These are phyloP conservation scores for Dryas iulia DNA, from an alignment of 1,140 invertebrate species.

Conservation along the genomic window DNA sequence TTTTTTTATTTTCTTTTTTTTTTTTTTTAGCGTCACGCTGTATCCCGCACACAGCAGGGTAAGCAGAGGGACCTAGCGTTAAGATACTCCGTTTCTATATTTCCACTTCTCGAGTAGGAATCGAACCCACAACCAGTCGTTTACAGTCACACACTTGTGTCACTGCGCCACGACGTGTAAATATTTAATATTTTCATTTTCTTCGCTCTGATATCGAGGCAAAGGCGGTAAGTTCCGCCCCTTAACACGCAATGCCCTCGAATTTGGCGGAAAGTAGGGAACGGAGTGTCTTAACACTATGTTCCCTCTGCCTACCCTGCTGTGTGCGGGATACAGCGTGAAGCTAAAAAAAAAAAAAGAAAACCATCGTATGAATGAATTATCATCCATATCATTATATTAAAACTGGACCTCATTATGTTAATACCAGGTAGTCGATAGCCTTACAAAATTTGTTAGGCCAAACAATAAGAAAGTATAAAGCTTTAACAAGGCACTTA, in stretches of 20 bases:
- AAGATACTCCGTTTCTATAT: no score
- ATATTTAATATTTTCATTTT: no score
- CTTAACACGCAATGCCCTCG: not conserved
- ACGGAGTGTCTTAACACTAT: not conserved
- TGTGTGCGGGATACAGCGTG: not conserved
- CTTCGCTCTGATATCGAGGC: no score
- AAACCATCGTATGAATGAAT: no score
- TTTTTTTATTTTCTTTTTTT: no score
- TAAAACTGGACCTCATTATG: not conserved
- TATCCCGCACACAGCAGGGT: no score
- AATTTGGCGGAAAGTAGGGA: not conserved
- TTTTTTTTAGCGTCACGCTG: no score
- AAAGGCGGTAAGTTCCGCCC: not conserved
- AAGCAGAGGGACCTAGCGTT: no score
- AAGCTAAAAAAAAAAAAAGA: not conserved
- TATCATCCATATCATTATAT: not conserved
- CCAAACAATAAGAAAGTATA: slow-evolving; percentile 9
- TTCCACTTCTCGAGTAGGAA: no score
- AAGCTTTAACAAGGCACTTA: slow-evolving; percentile 14
- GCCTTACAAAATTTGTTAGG: not conserved
- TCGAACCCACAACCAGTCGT: no score
- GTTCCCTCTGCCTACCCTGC: not conserved
- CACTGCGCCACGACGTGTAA: no score
- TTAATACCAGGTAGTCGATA: not conserved
- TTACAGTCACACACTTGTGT: no score